Conservation (phyloP, 2,113 vertebrate species). For the Oenanthe oenanthe region DNA sequence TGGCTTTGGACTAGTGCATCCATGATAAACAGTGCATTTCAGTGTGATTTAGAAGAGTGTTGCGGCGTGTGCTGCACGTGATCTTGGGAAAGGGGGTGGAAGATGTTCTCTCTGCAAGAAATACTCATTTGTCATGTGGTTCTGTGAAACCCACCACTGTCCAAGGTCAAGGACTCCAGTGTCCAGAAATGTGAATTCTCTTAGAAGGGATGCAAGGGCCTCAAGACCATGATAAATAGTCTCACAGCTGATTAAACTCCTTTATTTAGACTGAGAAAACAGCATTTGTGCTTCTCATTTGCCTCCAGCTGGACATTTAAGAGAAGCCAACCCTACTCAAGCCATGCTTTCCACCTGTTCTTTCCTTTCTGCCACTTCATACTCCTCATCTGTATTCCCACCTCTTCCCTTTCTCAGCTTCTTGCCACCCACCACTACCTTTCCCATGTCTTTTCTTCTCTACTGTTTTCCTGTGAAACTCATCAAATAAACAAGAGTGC, state of each 20-base stretch:
- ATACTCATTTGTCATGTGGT: slow-evolving; percentile 71
- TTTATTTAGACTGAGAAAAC: slow-evolving; percentile 37
- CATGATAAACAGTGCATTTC: not conserved
- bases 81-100: slow-evolving; percentile 11
- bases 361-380: not conserved
- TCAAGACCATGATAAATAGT: slow-evolving; percentile 69
- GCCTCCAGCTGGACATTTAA: not conserved
- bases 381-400: not conserved
- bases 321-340: not conserved
- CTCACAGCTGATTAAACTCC: slow-evolving; percentile 56
- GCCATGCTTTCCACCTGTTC: not conserved
- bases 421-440: not conserved
- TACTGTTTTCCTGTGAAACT: not conserved
- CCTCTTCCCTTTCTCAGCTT: not conserved
- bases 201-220: slow-evolving; percentile 35
- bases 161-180: slow-evolving; percentile 75
- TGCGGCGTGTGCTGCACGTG: not conserved
- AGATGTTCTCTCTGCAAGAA: slow-evolving; percentile 58
- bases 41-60: slow-evolving; percentile 21
- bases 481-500: not conserved
- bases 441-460: not conserved
- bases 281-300: slow-evolving; percentile 2
- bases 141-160: slow-evolving; percentile 45
- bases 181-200: slow-evolving; percentile 67
- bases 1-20: not conserved